phyloP scores from a whole-genome alignment of 2,797 vertebrate genomes.

The Gorsachius magnificus region DNA sequence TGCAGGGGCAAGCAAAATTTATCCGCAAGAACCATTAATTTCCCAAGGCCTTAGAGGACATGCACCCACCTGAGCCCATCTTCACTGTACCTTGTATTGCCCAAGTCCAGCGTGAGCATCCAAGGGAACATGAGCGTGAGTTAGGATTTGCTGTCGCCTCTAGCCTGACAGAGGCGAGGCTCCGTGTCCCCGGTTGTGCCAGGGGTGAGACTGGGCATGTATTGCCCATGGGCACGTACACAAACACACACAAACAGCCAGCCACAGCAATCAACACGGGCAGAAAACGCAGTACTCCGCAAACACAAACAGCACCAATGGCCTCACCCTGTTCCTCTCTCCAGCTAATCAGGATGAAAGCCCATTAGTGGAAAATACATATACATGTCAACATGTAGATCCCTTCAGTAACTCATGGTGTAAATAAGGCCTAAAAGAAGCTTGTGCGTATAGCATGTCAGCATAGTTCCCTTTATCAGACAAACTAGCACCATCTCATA shows the following conservation, averaged over 20 bases:
- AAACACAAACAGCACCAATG: neutral
- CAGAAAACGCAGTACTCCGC: neutral
- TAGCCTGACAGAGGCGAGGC: neutral
- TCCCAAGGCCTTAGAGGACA: neutral
- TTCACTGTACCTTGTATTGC: neutral
- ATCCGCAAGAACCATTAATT: neutral
- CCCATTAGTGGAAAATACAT: neutral
- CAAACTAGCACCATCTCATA: neutral
- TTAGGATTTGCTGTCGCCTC: neutral
- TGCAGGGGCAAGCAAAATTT: neutral
- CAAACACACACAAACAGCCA: neutral
- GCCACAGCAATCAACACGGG: neutral
- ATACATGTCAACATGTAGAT: neutral
- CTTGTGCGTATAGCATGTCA: fast-evolving
- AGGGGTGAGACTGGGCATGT: neutral
- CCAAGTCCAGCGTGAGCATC: neutral
- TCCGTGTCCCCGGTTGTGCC: neutral
- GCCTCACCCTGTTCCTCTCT: neutral
- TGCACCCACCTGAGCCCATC: neutral
- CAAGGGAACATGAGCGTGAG: fast-evolving
- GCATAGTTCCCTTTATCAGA: neutral
- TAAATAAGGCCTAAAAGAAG: neutral
- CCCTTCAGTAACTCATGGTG: neutral
- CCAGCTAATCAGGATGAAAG: neutral
- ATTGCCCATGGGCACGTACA: neutral